Evolutionary conservation across 2,888 invertebrate species (phyloP).

Genomic region (Drosophila nr. medialis): DNA sequence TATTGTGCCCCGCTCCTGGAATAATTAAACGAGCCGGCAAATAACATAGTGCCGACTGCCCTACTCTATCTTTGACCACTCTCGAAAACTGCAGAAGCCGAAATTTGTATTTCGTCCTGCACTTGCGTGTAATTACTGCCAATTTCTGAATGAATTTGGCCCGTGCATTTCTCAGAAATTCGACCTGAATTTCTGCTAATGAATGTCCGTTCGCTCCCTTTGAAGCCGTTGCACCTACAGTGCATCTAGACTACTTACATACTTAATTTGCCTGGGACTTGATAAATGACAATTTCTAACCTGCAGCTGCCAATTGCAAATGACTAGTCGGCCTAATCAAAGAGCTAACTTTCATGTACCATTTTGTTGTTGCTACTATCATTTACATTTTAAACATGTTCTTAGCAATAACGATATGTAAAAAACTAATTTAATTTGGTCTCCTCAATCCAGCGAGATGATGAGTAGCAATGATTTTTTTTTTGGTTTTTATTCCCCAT

Average conservation of each 20-base stretch:
- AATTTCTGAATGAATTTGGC: conserved; percentile 66
- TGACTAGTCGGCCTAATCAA: conserved; percentile 31
- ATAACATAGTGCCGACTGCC: conserved; percentile 28
- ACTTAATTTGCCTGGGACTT: conserved; percentile 5
- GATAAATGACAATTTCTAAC: conserved; percentile 41
- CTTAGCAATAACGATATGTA: neutral
- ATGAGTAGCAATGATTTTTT: neutral
- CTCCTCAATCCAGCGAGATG: neutral
- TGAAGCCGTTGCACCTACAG: conserved; percentile 28
- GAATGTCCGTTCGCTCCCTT: conserved; percentile 42
- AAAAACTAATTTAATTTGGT: neutral
- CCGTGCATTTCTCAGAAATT: conserved; percentile 59
- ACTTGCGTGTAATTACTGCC: conserved; percentile 67
- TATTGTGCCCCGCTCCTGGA: conserved; percentile 14
- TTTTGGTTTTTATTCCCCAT: neutral
- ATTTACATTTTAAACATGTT: neutral
- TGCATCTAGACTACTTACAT: conserved; percentile 1
- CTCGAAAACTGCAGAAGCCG: conserved; percentile 8
- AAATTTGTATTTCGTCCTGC: conserved; percentile 26
- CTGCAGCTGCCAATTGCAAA: conserved; percentile 40
- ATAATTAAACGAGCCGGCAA: conserved; percentile 61
- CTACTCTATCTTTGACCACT: conserved; percentile 15
- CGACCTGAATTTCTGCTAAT: conserved; percentile 46
- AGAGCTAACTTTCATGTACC: neutral
- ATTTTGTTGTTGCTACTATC: neutral